Base-by-base conservation (phyloP, 1,140 invertebrate species). In the Teleopsis dalmanni region DNA sequence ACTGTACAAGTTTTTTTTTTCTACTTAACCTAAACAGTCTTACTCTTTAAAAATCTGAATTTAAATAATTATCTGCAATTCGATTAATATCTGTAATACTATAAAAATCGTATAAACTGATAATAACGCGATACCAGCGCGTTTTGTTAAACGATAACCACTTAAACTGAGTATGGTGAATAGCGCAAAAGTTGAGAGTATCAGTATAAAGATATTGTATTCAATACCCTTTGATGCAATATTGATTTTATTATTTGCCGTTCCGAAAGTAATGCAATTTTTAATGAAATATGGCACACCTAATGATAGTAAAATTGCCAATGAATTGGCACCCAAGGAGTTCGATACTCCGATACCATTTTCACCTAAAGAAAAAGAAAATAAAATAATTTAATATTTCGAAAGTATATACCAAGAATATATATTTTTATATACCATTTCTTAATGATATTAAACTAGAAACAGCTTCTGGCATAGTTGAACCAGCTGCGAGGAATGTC, bases 391-490 rank as follows among this genome's bases (percentile, higher is more conserved):
- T 19, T 4, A 43, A 36, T 18, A 0, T n/a, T n/a, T n/a, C n/a
- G n/a, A n/a, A n/a, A n/a, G n/a, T n/a, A n/a, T n/a, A n/a, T n/a
- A n/a, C n/a, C n/a, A n/a, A n/a, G n/a, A n/a, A n/a, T n/a, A n/a
- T n/a, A n/a, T n/a, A n/a, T n/a, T n/a, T n/a, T n/a, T 41, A 51
- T 84, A 87, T 48, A 66, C 88, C 87, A 80, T 84, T 81, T 60
- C 82, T 76, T 0, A 85, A 80, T 53, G 90, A 85, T 50, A 91
- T 88, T 3, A 86, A 78, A 52, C 88, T 88, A 0, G 87, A 89
- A 6, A 90, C 82, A 21, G 89, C 84, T 73, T 95, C 92, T 0
- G 91, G 91, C 60, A 95, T 78, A 58, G 88, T 91, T 3, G 89
- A 91, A 8, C 91, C 92, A 14, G 86, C 84, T 0, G 86, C 83